phyloP scores from a whole-genome alignment of 1,140 invertebrate species.

The Colletes gigas region DNA sequence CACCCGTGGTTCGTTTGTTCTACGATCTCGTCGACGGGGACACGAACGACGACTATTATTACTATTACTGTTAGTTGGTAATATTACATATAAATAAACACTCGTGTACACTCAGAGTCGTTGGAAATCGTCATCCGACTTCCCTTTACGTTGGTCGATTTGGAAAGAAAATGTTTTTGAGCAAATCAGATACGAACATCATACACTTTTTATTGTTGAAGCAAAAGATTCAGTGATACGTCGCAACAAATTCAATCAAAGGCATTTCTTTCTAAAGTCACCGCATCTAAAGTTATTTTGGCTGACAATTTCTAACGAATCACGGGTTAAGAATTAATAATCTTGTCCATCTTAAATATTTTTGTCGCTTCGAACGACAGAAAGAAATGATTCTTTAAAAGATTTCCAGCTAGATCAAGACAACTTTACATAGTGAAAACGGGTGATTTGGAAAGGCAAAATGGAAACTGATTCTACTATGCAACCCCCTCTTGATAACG shows the following conservation, averaged over 20 bases:
- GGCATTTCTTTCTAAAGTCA: background rate
- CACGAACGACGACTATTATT: slow-evolving; percentile 37
- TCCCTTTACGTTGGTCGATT: background rate
- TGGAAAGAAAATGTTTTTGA: background rate
- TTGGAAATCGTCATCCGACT: background rate
- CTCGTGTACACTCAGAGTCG: background rate
- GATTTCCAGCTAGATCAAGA: background rate
- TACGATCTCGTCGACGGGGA: slow-evolving; percentile 36
- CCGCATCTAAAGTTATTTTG: background rate
- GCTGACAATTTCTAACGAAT: background rate
- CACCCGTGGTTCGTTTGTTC: slow-evolving; percentile 39
- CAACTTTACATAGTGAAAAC: background rate
- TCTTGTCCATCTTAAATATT: background rate
- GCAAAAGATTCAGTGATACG: no score
- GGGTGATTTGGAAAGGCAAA: background rate
- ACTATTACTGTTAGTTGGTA: slow-evolving; percentile 12
- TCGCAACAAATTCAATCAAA: background rate
- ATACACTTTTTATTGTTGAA: no score
- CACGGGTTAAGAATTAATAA: background rate
- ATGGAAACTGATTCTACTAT: background rate
- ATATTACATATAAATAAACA: slow-evolving; percentile 6
- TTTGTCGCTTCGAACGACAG: no score
- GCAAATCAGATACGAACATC: no score
- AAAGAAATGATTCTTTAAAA: background rate
- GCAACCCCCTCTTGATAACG: background rate